phyloP scores from a whole-genome alignment of 2,113 vertebrate genomes.

The Peucedramus taeniatus region DNA sequence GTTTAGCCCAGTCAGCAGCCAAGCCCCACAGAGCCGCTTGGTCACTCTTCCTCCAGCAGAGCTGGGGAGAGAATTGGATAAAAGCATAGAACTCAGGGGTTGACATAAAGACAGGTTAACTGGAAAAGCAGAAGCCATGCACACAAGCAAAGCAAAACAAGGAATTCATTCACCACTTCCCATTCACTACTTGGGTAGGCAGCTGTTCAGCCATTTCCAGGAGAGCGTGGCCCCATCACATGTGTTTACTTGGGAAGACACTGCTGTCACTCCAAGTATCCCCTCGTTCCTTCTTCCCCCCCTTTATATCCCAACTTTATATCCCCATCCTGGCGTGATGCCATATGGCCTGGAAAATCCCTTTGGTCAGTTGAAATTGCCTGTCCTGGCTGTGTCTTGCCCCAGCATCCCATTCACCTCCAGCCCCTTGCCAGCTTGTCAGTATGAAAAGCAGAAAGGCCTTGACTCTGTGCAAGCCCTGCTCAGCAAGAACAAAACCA shows the following conservation, averaged over 20 bases:
- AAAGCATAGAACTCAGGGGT: background rate
- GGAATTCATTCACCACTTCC: background rate
- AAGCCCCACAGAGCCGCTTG: background rate
- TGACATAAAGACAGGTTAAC: background rate
- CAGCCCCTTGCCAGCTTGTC: background rate
- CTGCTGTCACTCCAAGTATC: background rate
- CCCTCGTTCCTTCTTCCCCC: background rate
- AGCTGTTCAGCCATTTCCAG: background rate
- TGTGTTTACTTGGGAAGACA: background rate
- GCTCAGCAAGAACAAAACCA: background rate
- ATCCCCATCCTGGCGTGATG: too few species aligned
- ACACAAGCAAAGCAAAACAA: background rate
- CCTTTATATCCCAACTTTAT: background rate
- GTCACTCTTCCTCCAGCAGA: background rate
- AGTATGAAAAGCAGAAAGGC: background rate
- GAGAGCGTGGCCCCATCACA: background rate
- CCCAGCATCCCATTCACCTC: accelerated
- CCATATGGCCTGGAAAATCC: background rate
- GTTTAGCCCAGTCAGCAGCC: background rate
- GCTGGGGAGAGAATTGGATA: background rate
- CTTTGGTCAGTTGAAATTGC: background rate
- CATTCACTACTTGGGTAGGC: too few species aligned
- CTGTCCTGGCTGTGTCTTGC: background rate
- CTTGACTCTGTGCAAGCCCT: background rate
- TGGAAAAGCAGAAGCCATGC: background rate